Evolutionary conservation across 2,113 vertebrate genomes (phyloP), one percentile per base, ranked within the genome.

Genomic region (Aplodontia rufa): DNA sequence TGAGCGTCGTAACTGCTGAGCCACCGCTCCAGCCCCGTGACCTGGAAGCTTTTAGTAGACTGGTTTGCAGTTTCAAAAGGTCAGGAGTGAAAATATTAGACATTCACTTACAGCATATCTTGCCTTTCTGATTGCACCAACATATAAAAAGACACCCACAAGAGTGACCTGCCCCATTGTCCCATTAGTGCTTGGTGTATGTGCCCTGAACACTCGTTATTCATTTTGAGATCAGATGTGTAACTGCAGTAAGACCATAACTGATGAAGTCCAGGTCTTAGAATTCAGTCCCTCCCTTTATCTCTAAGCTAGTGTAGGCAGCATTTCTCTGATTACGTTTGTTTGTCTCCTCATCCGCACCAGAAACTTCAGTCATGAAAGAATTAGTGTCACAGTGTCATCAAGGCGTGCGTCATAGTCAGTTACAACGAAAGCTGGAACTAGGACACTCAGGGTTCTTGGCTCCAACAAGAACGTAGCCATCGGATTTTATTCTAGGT

Each of bases 61-160:
- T 20, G 37, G 17, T 5, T 45, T 55, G 42, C 51, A 88, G 28
- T 80, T 92, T 75, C 75, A 84, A 79, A 90, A 51, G 49, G 17
- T 40, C 79, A 19, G 28, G 19, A 71, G 49, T 69, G 58, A 74
- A 92, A 94, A 94, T 22, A 87, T 40, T 71, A 97, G 69, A 90
- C 20, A 26, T 17, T 64, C 60, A 87, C 51, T 89, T 87, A 87
- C 26, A 40, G 37, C 17, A 26, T 11, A 2, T 80, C 74, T 79
- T 58, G 37, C 26, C 84, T 74, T 28, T 62, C 51, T 53, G 40
- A 85, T 53, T 68, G 30, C 12, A 75, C 40, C 40, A 24, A 53
- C 11, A 79, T 37, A 49, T 35, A 22, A 69, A 71, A 47, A 8
- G 10, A 7, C 0, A 64, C 11, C 28, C 81, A 68, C 6, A 22